These are phyloP conservation scores for Pteronura brasiliensis DNA, from an alignment of 2,113 vertebrate genomes.

Conservation along the genomic window DNA sequence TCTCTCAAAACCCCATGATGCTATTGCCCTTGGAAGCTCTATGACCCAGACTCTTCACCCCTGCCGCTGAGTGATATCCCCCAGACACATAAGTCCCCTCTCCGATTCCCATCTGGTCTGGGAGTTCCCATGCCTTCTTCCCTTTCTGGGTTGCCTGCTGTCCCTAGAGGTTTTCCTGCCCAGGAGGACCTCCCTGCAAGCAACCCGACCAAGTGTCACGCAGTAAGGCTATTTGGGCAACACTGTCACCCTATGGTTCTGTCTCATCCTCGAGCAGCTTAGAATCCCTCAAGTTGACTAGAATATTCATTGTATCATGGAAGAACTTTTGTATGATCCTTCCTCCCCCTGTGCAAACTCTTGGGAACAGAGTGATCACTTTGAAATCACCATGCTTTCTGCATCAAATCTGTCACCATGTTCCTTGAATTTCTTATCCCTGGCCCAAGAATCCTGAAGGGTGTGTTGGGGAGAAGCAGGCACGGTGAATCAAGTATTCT, in stretches of 20 bases:
- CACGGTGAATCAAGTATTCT: not conserved
- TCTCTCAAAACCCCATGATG: not conserved
- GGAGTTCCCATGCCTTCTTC: not conserved
- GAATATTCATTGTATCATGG: rapidly evolving
- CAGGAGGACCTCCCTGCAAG: rapidly evolving
- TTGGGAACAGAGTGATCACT: rapidly evolving
- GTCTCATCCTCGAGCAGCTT: not conserved
- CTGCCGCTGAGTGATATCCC: not conserved
- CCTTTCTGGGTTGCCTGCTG: rapidly evolving
- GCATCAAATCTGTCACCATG: not conserved
- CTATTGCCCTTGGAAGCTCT: not conserved
- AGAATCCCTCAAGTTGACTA: not conserved
- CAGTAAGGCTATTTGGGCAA: not conserved
- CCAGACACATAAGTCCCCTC: not conserved
- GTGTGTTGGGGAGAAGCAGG: not conserved
- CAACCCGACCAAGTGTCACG: rapidly evolving
- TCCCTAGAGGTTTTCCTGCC: not conserved
- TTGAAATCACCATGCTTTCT: not conserved
- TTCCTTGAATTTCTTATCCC: not conserved
- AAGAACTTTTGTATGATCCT: not conserved
- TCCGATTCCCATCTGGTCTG: rapidly evolving
- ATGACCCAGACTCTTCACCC: not conserved
- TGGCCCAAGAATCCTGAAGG: not conserved
- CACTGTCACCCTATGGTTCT: not conserved
- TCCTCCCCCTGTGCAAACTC: not conserved